Percentiles rank a stretch among this genome's conserved stretches.
Conservation (phyloP, 2,888 invertebrate genomes). For the Sesia bembeciformis region DNA sequence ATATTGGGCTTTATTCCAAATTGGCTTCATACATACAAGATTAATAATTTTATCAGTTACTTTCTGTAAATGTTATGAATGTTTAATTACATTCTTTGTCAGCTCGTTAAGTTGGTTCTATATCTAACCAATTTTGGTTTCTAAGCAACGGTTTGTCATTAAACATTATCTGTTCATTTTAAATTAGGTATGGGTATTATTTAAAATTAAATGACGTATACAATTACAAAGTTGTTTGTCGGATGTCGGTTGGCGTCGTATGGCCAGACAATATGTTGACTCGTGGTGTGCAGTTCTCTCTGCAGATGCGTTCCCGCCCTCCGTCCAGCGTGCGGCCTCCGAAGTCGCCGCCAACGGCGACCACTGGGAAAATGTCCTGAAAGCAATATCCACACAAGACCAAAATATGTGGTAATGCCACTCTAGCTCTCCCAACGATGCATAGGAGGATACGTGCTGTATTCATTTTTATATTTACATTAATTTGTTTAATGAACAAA, state of each 20-base stretch:
- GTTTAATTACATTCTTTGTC: too few relatives aligned
- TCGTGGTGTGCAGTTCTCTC: conserved; percentile 73
- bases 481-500: conserved; percentile 12
- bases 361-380: conserved; percentile 79
- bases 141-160: too few relatives aligned
- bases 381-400: conserved; percentile 69
- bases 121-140: too few relatives aligned
- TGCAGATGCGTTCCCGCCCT: conserved; percentile 63
- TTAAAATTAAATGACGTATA: too few relatives aligned
- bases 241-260: neutral
- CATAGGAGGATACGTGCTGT: conserved; percentile 55
- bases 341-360: conserved; percentile 78
- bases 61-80: too few relatives aligned
- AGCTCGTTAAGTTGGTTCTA: too few relatives aligned
- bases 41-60: too few relatives aligned
- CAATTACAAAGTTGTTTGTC: neutral
- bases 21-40: too few relatives aligned
- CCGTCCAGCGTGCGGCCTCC: conserved; percentile 68
- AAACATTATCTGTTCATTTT: too few relatives aligned
- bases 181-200: too few relatives aligned
- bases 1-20: too few relatives aligned
- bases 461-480: conserved; percentile 55
- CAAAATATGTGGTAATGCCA: conserved; percentile 73
- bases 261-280: conserved; percentile 53
- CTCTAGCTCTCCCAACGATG: conserved; percentile 35